Conservation (phyloP, 2,888 invertebrate species). For the Polylopha cassiicola region DNA sequence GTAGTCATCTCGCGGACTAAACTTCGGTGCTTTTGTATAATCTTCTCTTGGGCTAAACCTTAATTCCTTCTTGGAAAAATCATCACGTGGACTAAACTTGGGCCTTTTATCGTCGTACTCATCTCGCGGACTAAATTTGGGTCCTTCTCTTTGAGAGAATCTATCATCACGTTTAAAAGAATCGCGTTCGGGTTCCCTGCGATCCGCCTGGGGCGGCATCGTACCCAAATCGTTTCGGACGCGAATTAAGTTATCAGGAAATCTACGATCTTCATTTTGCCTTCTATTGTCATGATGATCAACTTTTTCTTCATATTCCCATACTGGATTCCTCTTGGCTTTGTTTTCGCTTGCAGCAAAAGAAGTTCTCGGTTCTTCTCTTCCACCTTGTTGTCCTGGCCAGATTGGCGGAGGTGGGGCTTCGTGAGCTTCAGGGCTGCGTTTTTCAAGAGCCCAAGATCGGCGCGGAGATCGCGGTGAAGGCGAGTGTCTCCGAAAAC, state of each 20-base stretch:
- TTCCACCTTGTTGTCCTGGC: constrained; percentile 47
- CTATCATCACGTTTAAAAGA: constrained; percentile 28
- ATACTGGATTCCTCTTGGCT: constrained; percentile 21
- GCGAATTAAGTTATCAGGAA: constrained; percentile 15
- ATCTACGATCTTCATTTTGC: constrained; percentile 11
- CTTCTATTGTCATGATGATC: constrained; percentile 6
- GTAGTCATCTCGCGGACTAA: constrained; percentile 8
- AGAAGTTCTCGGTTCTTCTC: constrained; percentile 27
- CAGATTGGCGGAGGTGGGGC: constrained; percentile 61
- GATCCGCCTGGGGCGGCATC: constrained; percentile 11
- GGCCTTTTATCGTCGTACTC: constrained; percentile 8
- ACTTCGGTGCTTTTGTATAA: constrained; percentile 5
- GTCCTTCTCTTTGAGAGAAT: constrained; percentile 14
- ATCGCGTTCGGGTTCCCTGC: constrained; percentile 23
- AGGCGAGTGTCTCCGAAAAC: constrained; percentile 52
- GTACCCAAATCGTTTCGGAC: constrained; percentile 22
- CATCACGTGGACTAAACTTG: constrained; percentile 2
- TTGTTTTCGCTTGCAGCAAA: constrained; percentile 24
- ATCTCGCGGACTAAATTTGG: constrained; percentile 15
- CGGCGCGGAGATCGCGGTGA: constrained; percentile 60
- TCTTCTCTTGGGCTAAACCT: constrained; percentile 2
- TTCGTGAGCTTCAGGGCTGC: constrained; percentile 46
- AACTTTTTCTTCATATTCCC: constrained; percentile 27
- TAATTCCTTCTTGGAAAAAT: constrained; percentile 1
- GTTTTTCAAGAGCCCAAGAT: constrained; percentile 64